Base-by-base conservation (phyloP, 35 echinoderm and acorn worm species). In the Patiria miniata region DNA sequence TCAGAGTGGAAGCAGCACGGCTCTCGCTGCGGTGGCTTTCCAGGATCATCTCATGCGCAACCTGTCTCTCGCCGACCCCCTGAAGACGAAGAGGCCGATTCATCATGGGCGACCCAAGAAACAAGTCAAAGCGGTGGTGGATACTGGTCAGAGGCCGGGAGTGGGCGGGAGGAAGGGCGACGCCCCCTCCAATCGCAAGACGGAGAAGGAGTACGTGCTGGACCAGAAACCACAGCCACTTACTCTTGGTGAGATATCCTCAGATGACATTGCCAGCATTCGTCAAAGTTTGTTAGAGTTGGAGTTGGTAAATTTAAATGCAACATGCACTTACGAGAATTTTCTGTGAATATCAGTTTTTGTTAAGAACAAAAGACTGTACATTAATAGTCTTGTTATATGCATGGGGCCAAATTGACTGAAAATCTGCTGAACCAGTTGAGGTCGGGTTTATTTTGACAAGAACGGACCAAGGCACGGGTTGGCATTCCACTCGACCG, bases 31-130 rank as follows among this genome's bases (percentile, higher is more conserved):
- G 34, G 91, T 97, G 7, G 95, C 95, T 19, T 87, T 97, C 37
- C 95, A 97, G 85, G 95, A 97, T 77, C 95, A 97, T 78, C 39
- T 93, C 51, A 81, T 82, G 47, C 76, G 81, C n/a, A 93, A 88
- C 44, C 88, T 93, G 8, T 91, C 91, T 28, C 87, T 97, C 23
- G 83, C 86, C n/a, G 88, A 91, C 77, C 88, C 91, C 40, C 65
- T 88, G 15, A 90, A 80, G 33, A n/a, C n/a, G n/a, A 91, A 89
- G 69, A 85, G 68, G 36, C 83, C 90, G 26, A 84, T 68, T 12
- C 39, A 86, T 39, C 83, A 77, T 51, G 50, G 47, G 39, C 51
- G 65, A 39, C 84, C 68, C 19, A 88, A 82, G 85, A 88, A 82
- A 29, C 84, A 87, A 52, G 89, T 88, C 29, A 93, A 93, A 51